A percentile compares a stretch with the other conserved stretches of the same genome.
phyloP scores from a whole-genome alignment of 2,113 vertebrate genomes.

The Leptosomus discolor region DNA sequence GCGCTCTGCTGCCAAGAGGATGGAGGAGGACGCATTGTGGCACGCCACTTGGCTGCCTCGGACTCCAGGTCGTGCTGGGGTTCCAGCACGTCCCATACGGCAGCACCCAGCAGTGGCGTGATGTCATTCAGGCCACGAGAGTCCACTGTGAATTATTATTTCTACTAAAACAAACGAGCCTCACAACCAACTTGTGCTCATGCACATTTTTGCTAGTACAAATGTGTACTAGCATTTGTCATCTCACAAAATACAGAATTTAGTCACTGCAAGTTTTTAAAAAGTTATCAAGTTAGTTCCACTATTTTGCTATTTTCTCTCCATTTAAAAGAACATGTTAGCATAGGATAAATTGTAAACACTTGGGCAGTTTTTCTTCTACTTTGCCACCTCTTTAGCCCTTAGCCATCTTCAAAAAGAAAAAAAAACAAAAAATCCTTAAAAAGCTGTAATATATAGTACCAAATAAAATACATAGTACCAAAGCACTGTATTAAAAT shows the following conservation, averaged over 20 bases:
- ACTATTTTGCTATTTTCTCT: neutral
- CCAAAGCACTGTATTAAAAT: neutral
- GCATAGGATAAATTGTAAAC: neutral
- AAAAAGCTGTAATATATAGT: neutral
- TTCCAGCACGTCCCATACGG: rapidly evolving
- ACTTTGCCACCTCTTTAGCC: neutral
- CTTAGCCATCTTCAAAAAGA: neutral
- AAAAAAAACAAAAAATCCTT: neutral
- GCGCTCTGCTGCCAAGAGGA: neutral
- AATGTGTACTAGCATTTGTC: too few relatives aligned
- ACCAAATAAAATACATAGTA: too few relatives aligned
- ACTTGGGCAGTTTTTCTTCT: neutral
- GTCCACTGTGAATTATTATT: neutral
- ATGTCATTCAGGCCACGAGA: neutral
- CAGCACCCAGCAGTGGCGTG: neutral
- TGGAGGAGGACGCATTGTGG: neutral
- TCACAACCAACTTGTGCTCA: neutral
- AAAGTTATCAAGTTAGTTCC: neutral
- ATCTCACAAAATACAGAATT: neutral
- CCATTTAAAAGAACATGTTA: neutral
- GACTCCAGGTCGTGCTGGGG: neutral
- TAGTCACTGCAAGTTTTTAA: neutral
- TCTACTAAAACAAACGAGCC: neutral
- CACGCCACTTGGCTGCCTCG: neutral
- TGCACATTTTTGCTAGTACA: neutral